A percentile compares a stretch with the other conserved stretches of the same genome.
Conservation (phyloP, 2,888 invertebrate genomes). For the Idaea biselata region DNA sequence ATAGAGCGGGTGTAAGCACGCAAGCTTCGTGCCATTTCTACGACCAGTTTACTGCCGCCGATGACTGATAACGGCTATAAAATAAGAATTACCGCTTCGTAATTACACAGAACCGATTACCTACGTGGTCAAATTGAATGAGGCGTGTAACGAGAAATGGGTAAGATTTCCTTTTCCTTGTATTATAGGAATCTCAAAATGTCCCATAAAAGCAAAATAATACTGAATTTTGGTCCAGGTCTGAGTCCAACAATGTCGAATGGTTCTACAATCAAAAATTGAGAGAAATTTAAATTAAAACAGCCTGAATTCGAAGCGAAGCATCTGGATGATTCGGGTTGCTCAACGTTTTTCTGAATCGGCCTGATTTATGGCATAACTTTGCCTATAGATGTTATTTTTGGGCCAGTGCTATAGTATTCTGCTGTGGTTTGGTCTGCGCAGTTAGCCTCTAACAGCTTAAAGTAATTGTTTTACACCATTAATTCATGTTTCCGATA, state of each 20-base stretch:
- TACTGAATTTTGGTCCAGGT: neutral
- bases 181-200: neutral
- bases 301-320: neutral
- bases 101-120: conserved; percentile 27
- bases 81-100: conserved; percentile 27
- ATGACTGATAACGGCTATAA: conserved; percentile 35
- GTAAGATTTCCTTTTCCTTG: neutral
- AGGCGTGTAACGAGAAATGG: neutral
- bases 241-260: neutral
- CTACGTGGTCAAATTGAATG: conserved; percentile 17
- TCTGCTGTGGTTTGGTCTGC: neutral
- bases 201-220: neutral
- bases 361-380: neutral
- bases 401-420: neutral
- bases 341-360: neutral
- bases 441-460: too few relatives aligned
- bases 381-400: neutral
- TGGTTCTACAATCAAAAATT: neutral
- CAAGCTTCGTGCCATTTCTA: conserved; percentile 8
- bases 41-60: conserved; percentile 26
- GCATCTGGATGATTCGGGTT: neutral
- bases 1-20: neutral
- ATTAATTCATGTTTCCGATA: neutral
- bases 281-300: neutral
- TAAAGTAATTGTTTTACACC: neutral